A percentile compares a stretch with the other conserved stretches of the same genome.
Conservation (phyloP, 92 coral and sea anemone species). For the Zoanthus sociatus region DNA sequence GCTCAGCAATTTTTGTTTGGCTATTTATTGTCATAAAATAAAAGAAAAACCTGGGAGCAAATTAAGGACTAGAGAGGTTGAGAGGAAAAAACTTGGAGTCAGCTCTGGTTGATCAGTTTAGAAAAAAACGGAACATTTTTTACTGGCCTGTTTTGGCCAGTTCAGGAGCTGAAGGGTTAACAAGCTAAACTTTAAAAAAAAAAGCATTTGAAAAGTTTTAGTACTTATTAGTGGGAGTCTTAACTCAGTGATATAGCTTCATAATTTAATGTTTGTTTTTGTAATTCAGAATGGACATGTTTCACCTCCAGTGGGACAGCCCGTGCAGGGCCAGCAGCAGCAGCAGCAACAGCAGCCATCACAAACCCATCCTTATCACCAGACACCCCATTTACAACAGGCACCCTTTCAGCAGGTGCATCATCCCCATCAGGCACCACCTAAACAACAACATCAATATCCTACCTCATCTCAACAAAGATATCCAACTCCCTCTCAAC, state of each 20-base stretch:
- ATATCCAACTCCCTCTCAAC: slow-evolving; percentile 46
- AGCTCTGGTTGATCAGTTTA: too few relatives aligned
- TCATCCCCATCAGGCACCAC: not conserved
- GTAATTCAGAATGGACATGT: slow-evolving; percentile 27
- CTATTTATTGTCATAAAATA: too few relatives aligned
- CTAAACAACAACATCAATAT: slow-evolving; percentile 32
- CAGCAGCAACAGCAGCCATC: slow-evolving; percentile 38
- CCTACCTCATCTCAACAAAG: slow-evolving; percentile 45
- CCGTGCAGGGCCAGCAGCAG: slow-evolving; percentile 34
- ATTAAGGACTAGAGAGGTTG: too few relatives aligned
- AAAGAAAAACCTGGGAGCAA: too few relatives aligned
- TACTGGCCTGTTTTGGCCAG: too few relatives aligned
- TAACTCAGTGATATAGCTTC: not conserved
- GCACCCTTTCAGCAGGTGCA: slow-evolving; percentile 33
- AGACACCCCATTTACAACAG: slow-evolving; percentile 35
- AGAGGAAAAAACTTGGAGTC: too few relatives aligned
- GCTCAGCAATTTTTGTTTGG: too few relatives aligned
- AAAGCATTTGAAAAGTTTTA: not conserved
- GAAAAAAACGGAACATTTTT: too few relatives aligned
- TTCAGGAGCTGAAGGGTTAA: too few relatives aligned
- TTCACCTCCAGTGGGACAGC: slow-evolving; percentile 22
- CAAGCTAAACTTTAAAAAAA: too few relatives aligned
- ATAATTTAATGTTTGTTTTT: not conserved
- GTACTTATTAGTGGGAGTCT: not conserved
- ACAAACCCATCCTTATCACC: slow-evolving; percentile 41